These are phyloP conservation scores for Athene noctua DNA, from an alignment of 2,113 vertebrate species.

Conservation along the genomic window DNA sequence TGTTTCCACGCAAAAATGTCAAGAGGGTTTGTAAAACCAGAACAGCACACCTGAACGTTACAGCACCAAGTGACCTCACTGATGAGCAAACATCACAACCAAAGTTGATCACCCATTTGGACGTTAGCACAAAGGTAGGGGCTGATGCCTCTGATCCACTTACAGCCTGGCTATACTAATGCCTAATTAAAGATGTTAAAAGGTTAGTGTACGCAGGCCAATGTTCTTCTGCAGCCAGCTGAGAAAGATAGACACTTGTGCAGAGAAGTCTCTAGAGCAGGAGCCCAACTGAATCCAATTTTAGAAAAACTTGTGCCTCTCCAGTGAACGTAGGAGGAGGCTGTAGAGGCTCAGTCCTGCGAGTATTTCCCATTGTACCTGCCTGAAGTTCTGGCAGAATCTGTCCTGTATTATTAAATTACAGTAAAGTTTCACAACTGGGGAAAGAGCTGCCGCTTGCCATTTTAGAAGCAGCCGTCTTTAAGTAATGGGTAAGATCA, in stretches of 20 bases:
- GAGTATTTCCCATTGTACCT: background rate
- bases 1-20: background rate
- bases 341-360: background rate
- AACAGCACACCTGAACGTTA: background rate
- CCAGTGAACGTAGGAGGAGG: background rate
- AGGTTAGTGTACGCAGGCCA: background rate
- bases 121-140: background rate
- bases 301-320: background rate
- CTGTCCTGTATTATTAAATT: background rate
- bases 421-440: background rate
- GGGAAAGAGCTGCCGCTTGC: background rate
- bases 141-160: background rate
- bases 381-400: background rate
- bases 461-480: background rate
- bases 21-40: background rate
- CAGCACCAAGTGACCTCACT: background rate
- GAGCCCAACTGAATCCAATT: background rate
- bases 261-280: background rate
- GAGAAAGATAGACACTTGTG: background rate
- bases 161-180: background rate
- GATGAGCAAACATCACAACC: background rate
- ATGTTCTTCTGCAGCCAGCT: background rate
- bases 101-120: background rate
- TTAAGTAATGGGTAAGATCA: background rate
- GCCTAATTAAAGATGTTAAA: background rate